These are phyloP conservation scores for Fundulus diaphanus DNA, from an alignment of 2,797 vertebrate genomes.

Conservation along the genomic window DNA sequence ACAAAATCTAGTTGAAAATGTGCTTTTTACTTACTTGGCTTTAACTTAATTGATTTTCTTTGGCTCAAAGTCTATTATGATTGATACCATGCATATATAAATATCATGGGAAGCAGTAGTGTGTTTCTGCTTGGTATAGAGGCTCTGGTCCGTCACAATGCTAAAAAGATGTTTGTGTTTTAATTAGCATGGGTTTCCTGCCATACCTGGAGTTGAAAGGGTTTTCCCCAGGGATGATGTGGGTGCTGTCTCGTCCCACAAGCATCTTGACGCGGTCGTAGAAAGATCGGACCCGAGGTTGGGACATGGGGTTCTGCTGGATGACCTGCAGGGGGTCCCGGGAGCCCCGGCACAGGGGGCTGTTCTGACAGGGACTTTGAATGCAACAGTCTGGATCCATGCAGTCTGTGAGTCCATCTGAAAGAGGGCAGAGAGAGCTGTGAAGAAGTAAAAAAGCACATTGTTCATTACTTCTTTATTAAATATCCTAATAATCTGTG, in stretches of 20 bases:
- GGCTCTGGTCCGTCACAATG: not conserved
- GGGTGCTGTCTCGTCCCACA: conserved; percentile 95
- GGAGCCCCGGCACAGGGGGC: conserved; percentile 93
- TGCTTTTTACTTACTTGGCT: not conserved
- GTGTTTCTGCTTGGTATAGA: no score
- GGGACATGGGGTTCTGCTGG: conserved; percentile 87
- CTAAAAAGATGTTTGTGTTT: not conserved
- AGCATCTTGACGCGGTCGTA: conserved; percentile 96
- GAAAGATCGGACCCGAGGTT: conserved; percentile 88
- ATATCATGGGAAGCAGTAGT: not conserved
- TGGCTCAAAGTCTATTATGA: not conserved
- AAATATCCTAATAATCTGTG: conserved; percentile 34
- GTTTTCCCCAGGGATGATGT: conserved; percentile 93
- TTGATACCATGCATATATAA: not conserved
- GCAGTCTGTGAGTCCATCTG: conserved; percentile 98
- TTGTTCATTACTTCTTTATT: conserved; percentile 20
- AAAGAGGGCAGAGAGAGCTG: conserved; percentile 9
- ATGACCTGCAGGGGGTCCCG: conserved; percentile 95
- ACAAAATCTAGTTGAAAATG: not conserved
- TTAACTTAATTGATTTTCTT: not conserved
- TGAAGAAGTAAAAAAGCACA: not conserved
- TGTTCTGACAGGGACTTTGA: conserved; percentile 93
- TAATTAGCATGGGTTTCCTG: not conserved
- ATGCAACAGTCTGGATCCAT: conserved; percentile 99
- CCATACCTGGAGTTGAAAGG: conserved; percentile 95